These are phyloP conservation scores for Cardiocondyla obscurior DNA, from an alignment of 1,140 invertebrate species.

Conservation along the genomic window DNA sequence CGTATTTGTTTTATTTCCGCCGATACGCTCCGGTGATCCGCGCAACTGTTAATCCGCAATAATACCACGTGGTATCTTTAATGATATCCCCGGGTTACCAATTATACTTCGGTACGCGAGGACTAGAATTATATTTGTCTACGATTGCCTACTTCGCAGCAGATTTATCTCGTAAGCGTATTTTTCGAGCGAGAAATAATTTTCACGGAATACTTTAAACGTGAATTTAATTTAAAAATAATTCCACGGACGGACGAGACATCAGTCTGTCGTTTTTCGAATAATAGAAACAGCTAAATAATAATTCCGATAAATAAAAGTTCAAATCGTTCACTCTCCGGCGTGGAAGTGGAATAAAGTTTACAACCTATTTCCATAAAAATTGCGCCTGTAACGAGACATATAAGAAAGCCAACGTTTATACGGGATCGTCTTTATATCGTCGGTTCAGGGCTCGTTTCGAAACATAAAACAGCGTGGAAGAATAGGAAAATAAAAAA, in stretches of 20 bases:
- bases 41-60: neutral
- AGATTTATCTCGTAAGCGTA: neutral
- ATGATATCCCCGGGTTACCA: neutral
- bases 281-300: neutral
- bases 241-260: neutral
- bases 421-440: neutral
- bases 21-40: neutral
- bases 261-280: neutral
- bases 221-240: neutral
- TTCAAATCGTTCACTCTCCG: neutral
- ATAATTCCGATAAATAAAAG: neutral
- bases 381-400: neutral
- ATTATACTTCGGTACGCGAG: neutral
- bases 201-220: neutral
- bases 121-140: neutral
- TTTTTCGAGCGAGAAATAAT: neutral
- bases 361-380: neutral
- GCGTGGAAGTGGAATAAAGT: neutral
- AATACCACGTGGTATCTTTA: neutral
- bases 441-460: neutral
- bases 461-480: neutral
- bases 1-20: constrained; percentile 26
- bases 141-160: neutral
- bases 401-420: neutral
- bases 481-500: neutral